Evolutionary conservation across 2,113 vertebrate genomes (phyloP).

Genomic region (Tupaia tana): DNA sequence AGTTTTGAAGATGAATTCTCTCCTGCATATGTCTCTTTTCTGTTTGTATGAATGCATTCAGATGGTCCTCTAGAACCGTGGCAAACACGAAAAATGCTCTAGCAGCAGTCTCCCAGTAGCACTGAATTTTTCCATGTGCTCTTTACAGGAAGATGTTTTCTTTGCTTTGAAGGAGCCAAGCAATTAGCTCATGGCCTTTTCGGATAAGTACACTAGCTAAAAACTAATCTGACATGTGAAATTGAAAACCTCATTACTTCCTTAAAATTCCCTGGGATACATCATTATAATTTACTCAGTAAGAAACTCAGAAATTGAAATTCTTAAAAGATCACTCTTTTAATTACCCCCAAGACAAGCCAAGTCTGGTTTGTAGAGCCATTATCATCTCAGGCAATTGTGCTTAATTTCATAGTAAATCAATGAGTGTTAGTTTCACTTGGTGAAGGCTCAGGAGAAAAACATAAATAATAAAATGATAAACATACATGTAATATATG

Average conservation of each 20-base stretch:
- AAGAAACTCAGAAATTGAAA: slow-evolving; percentile 74
- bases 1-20: background rate
- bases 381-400: slow-evolving; percentile 64
- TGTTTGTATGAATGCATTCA: background rate
- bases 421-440: slow-evolving; percentile 50
- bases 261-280: slow-evolving; percentile 60
- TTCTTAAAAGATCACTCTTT: slow-evolving; percentile 67
- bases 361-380: slow-evolving; percentile 62
- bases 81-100: background rate
- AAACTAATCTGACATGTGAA: slow-evolving; percentile 73
- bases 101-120: background rate
- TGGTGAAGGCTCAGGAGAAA: slow-evolving; percentile 40
- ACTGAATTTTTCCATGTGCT: background rate
- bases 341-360: slow-evolving; percentile 69
- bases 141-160: slow-evolving; percentile 50
- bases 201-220: slow-evolving; percentile 60
- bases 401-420: slow-evolving; percentile 57
- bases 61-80: background rate
- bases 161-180: slow-evolving; percentile 28
- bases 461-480: slow-evolving; percentile 48
- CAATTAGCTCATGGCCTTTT: slow-evolving; percentile 74
- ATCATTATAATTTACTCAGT: slow-evolving; percentile 67
- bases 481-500: background rate
- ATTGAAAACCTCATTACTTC: slow-evolving; percentile 74
- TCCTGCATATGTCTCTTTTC: background rate